Evolutionary conservation across 1,140 invertebrate species (phyloP).

Genomic region (Zophobas atratus): DNA sequence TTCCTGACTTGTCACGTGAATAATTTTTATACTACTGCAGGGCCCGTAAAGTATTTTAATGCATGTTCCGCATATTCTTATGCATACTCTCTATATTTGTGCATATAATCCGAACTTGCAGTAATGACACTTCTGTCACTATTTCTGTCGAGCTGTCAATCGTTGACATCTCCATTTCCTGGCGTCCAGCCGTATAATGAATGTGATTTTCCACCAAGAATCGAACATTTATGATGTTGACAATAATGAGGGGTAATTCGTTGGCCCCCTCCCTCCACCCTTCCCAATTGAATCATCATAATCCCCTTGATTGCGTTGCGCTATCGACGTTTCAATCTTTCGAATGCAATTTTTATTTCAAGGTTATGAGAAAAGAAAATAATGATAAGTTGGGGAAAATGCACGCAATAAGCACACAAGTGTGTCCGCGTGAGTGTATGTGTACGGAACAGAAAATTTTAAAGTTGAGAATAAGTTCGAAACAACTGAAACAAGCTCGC

Average conservation of each 20-base stretch:
- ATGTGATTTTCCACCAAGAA: neutral
- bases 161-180: no score
- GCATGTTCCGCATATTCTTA: no score
- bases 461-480: slow-evolving; percentile 50
- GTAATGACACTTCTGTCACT: no score
- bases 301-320: slow-evolving; percentile 4
- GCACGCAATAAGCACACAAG: slow-evolving; percentile 49
- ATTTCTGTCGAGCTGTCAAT: no score
- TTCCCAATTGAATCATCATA: slow-evolving; percentile 7
- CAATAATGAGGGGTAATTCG: neutral
- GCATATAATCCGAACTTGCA: no score
- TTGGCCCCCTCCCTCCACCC: slow-evolving; percentile 4
- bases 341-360: slow-evolving; percentile 41
- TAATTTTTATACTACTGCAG: no score
- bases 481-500: slow-evolving; percentile 52
- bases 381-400: slow-evolving; percentile 59
- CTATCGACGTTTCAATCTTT: slow-evolving; percentile 23
- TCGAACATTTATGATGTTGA: neutral
- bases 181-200: no score
- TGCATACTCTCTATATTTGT: no score
- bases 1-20: no score
- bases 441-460: slow-evolving; percentile 51
- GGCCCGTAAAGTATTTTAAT: no score
- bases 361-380: slow-evolving; percentile 59
- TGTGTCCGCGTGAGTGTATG: slow-evolving; percentile 18